Conservation (phyloP, 2,888 invertebrate genomes). For the Netelia melanura region DNA sequence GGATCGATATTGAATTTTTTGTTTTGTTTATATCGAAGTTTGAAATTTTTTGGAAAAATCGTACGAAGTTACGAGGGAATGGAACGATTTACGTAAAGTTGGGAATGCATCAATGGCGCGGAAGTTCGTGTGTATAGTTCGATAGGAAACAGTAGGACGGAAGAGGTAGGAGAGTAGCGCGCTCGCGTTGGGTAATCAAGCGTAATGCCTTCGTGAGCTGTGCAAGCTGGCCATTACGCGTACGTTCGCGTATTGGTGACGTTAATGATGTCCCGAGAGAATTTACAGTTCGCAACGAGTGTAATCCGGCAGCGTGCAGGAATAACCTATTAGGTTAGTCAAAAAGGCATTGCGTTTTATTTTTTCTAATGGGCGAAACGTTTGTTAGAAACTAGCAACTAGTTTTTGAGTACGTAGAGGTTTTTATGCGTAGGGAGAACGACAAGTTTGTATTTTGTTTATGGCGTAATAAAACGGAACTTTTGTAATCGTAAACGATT, state of each 20-base stretch:
- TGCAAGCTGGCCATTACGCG: slow-evolving; percentile 69
- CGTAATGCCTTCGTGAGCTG: slow-evolving; percentile 80
- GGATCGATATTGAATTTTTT: too few relatives aligned
- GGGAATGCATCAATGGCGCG: slow-evolving; percentile 12
- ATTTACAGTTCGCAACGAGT: slow-evolving; percentile 60
- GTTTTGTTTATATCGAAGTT: too few relatives aligned
- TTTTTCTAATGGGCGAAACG: too few relatives aligned
- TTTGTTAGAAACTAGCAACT: too few relatives aligned
- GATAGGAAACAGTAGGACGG: slow-evolving; percentile 52
- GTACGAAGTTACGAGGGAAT: too few relatives aligned
- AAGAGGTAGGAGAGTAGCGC: slow-evolving; percentile 63
- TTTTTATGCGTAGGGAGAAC: too few relatives aligned
- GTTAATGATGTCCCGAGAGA: slow-evolving; percentile 83
- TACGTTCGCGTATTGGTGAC: slow-evolving; percentile 75
- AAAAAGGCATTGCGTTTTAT: too few relatives aligned
- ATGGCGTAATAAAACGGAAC: too few relatives aligned
- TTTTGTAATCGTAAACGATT: too few relatives aligned
- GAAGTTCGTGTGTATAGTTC: background rate
- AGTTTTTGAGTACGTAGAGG: too few relatives aligned
- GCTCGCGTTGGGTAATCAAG: slow-evolving; percentile 77
- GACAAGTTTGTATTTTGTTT: too few relatives aligned
- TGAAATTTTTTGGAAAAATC: too few relatives aligned
- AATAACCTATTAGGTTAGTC: background rate
- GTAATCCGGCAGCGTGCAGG: slow-evolving; percentile 60
- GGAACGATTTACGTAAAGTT: slow-evolving; percentile 53